These are phyloP conservation scores for Macrotis lagotis DNA, from an alignment of 2,113 vertebrate genomes.

Conservation along the genomic window DNA sequence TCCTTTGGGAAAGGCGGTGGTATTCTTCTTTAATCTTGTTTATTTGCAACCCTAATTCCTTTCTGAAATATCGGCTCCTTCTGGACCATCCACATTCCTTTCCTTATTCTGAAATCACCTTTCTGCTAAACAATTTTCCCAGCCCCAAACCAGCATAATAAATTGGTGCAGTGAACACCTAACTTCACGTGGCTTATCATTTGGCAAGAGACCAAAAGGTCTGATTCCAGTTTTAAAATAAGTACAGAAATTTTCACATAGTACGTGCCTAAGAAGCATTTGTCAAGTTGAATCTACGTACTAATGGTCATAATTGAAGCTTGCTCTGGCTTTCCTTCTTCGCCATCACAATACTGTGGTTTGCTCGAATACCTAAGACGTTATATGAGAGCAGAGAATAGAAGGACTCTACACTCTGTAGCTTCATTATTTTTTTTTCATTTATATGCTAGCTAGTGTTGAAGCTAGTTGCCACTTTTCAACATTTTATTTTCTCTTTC, in stretches of 20 bases:
- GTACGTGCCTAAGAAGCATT: background rate
- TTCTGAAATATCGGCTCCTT: constrained; percentile 23
- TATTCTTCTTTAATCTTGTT: background rate
- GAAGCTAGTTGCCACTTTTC: background rate
- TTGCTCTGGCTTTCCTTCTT: background rate
- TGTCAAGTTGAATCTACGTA: background rate
- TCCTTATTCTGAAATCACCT: background rate
- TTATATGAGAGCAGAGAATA: background rate
- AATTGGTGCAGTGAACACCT: background rate
- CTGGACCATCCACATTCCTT: constrained; percentile 12
- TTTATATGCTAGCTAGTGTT: background rate
- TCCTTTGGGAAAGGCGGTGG: background rate
- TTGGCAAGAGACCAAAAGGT: background rate
- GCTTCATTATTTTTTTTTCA: background rate
- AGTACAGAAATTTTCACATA: background rate
- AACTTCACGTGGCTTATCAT: background rate
- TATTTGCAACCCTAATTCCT: constrained; percentile 23
- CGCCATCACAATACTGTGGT: background rate
- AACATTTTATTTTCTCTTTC: constrained; percentile 18
- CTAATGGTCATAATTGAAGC: background rate
- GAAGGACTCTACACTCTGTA: background rate
- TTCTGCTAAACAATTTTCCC: background rate
- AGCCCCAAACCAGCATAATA: background rate
- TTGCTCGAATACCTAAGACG: background rate
- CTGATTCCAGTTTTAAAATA: background rate